phyloP scores from a whole-genome alignment of 2,888 invertebrate genomes.

The Erebia epiphron region DNA sequence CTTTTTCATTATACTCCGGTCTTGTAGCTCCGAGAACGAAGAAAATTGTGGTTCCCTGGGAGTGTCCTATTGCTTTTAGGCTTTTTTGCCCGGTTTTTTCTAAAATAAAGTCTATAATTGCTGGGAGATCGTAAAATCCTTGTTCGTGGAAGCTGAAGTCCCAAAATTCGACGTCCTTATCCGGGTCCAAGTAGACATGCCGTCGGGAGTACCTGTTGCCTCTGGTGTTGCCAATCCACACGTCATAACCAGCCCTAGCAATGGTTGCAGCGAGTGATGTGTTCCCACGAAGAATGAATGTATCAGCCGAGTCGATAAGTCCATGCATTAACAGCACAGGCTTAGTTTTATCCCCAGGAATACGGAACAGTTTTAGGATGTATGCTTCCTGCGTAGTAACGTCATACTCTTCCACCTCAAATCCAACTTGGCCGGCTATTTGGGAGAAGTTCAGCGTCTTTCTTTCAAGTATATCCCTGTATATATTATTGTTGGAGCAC shows the following conservation, averaged over 20 bases:
- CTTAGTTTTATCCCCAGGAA: constrained; percentile 44
- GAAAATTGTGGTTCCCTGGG: constrained; percentile 83
- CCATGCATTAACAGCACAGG: constrained; percentile 54
- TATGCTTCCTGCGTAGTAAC: constrained; percentile 51
- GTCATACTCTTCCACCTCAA: constrained; percentile 41
- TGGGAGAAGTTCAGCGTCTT: constrained; percentile 39
- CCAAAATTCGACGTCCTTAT: constrained; percentile 67
- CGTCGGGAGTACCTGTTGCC: constrained; percentile 83
- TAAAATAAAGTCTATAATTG: constrained; percentile 69
- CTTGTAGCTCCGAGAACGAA: constrained; percentile 74
- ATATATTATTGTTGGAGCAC: neutral
- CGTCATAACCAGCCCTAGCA: constrained; percentile 76
- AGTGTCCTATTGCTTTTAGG: constrained; percentile 86
- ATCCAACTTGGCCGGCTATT: constrained; percentile 42
- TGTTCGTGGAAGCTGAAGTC: constrained; percentile 86
- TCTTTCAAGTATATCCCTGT: neutral
- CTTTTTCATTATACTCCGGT: constrained; percentile 81
- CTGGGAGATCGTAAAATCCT: constrained; percentile 86
- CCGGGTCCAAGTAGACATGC: constrained; percentile 68
- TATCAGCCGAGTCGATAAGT: constrained; percentile 50
- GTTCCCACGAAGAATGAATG: constrained; percentile 50
- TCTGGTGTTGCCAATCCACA: constrained; percentile 65
- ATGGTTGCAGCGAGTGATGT: constrained; percentile 51
- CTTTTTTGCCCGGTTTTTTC: constrained; percentile 68
- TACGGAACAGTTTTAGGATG: constrained; percentile 48